These are phyloP conservation scores for Mesorhabditis sp. DNA, from an alignment of 2,888 invertebrate species.

Conservation along the genomic window DNA sequence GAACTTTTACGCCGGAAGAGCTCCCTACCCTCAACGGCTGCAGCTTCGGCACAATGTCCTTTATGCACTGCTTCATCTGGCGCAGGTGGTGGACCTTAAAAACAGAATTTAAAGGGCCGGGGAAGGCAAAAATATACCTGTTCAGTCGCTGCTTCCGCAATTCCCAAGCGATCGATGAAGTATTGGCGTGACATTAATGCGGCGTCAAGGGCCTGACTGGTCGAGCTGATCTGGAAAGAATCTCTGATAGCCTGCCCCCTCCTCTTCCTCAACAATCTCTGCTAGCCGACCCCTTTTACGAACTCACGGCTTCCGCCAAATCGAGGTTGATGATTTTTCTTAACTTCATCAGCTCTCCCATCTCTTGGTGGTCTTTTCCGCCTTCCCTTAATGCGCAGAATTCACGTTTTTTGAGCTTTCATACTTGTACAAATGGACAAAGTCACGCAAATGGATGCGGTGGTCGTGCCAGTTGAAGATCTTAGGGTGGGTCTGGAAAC, in stretches of 20 bases:
- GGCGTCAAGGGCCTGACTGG: too few relatives aligned
- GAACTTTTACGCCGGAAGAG: neutral
- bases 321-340: constrained; percentile 41
- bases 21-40: constrained; percentile 4
- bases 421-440: constrained; percentile 31
- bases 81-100: neutral
- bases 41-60: neutral
- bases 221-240: too few relatives aligned
- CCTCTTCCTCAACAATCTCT: too few relatives aligned
- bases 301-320: constrained; percentile 8
- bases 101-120: neutral
- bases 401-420: neutral
- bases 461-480: constrained; percentile 38
- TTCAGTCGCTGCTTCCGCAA: too few relatives aligned
- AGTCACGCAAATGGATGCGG: constrained; percentile 37
- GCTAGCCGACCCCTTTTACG: constrained; percentile 12
- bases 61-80: constrained; percentile 8
- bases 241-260: too few relatives aligned
- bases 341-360: constrained; percentile 43
- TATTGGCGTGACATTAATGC: too few relatives aligned
- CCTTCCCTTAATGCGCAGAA: constrained; percentile 21
- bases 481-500: constrained; percentile 19
- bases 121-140: too few relatives aligned
- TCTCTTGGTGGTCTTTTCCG: constrained; percentile 36
- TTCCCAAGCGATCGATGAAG: too few relatives aligned